Evolutionary conservation across 2,113 vertebrate genomes (phyloP), one percentile per base, ranked within the genome.

Genomic region (Trichomycterus rosablanca): DNA sequence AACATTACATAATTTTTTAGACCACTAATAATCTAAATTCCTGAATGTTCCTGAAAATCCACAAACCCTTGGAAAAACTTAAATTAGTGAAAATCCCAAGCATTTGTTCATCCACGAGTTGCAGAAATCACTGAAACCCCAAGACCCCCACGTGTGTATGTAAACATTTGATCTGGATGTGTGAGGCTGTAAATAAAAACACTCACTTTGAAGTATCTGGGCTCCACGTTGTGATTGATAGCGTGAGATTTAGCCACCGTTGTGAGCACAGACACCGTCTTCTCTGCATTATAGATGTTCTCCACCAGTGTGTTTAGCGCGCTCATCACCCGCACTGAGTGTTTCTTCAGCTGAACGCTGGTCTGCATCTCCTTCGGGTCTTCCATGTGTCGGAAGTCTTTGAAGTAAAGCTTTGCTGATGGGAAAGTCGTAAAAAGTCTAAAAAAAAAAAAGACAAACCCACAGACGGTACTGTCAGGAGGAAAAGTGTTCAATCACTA

Each of bases 391-490:
- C 78, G 88, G 83, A 98, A 98, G 77, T 97, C 89, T 74, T 87
- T 93, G 86, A 98, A 98, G 81, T 89, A 95, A 79, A 92, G 89
- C 88, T 94, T 97, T 78, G 93, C 88, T 0, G 86, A 87, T 0
- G 95, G 95, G 75, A 90, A 93, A 78, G 91, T 95, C 67, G 90
- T 87, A 46, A 98, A 98, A 76, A 98, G 89, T 84, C 95, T 98
- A 79, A 42, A 51, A 51, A 28, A 24, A 69, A 24, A 46, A 3
- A 30, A n/a, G n/a, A n/a, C n/a, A n/a, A n/a, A n/a, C n/a, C n/a
- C n/a, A n/a, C n/a, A n/a, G n/a, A n/a, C n/a, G n/a, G n/a, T n/a
- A n/a, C n/a, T n/a, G n/a, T n/a, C n/a, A n/a, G n/a, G n/a, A n/a
- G n/a, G n/a, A n/a, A n/a, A n/a, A n/a, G n/a, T n/a, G n/a, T n/a